Evolutionary conservation across 2,113 vertebrate species (phyloP).

Genomic region (Anthoscopus minutus): DNA sequence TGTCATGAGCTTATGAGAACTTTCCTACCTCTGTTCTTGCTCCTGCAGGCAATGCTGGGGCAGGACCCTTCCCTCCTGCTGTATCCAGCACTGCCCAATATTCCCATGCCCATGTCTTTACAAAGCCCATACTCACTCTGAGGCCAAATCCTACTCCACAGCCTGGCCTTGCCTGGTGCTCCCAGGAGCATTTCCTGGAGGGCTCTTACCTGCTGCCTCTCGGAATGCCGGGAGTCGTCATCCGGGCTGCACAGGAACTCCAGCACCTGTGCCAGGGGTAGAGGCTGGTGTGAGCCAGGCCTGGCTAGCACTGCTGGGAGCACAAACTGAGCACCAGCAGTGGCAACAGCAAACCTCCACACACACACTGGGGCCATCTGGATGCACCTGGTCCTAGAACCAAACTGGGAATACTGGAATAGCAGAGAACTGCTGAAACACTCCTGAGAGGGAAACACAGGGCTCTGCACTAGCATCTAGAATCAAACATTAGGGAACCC

Average conservation of each 20-base stretch:
- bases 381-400: neutral
- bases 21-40: neutral
- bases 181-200: neutral
- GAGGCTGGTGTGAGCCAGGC: neutral
- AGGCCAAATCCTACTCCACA: neutral
- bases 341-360: neutral
- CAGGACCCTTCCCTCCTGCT: neutral
- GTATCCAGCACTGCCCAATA: neutral
- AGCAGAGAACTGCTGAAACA: neutral
- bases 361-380: fast-evolving
- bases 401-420: neutral
- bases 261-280: constrained; percentile 78
- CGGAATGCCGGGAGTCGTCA: constrained; percentile 91
- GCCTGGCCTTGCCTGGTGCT: neutral
- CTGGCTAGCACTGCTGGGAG: neutral
- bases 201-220: constrained; percentile 88
- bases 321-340: neutral
- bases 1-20: neutral
- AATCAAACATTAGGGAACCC: neutral
- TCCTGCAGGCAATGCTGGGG: neutral
- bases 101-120: neutral
- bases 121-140: fast-evolving
- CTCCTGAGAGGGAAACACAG: neutral
- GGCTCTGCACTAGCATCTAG: neutral
- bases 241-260: constrained; percentile 95